phyloP scores from a whole-genome alignment of 2,113 vertebrate genomes.

The Alectura lathami region DNA sequence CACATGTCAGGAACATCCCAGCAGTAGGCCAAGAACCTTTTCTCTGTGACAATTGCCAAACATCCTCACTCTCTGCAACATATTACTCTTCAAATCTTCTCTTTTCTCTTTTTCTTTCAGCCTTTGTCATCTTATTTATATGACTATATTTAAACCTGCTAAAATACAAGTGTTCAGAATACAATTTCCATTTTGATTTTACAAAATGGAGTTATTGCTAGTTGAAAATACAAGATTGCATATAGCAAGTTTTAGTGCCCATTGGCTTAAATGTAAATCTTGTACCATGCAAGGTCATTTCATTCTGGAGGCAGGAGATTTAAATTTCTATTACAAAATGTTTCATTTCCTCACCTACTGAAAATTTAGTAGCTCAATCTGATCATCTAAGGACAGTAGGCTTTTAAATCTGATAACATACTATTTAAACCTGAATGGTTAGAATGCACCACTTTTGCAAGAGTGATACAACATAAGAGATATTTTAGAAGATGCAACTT shows the following conservation, averaged over 20 bases:
- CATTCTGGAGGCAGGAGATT: conserved; percentile 38
- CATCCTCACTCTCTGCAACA: neutral
- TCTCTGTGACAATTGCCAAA: neutral
- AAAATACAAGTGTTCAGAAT: neutral
- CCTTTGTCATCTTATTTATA: conserved; percentile 11
- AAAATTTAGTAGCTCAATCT: conserved; percentile 50
- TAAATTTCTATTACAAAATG: conserved; percentile 44
- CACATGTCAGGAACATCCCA: neutral
- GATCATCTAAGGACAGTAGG: conserved; percentile 21
- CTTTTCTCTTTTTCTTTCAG: neutral
- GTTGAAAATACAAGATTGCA: neutral
- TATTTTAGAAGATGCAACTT: conserved; percentile 27
- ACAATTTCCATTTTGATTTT: conserved; percentile 28
- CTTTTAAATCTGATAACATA: conserved; percentile 42
- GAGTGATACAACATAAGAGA: neutral
- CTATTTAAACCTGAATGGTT: conserved; percentile 37
- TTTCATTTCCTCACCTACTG: conserved; percentile 43
- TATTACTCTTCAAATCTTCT: neutral
- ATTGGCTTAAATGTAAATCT: conserved; percentile 51
- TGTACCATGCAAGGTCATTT: conserved; percentile 47
- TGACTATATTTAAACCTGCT: neutral
- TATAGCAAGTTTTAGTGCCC: conserved; percentile 31
- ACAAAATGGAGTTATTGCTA: conserved; percentile 6
- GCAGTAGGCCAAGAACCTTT: neutral
- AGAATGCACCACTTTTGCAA: neutral